Conservation (phyloP, 2,888 invertebrate species). For the Lithophane ornitopus region DNA sequence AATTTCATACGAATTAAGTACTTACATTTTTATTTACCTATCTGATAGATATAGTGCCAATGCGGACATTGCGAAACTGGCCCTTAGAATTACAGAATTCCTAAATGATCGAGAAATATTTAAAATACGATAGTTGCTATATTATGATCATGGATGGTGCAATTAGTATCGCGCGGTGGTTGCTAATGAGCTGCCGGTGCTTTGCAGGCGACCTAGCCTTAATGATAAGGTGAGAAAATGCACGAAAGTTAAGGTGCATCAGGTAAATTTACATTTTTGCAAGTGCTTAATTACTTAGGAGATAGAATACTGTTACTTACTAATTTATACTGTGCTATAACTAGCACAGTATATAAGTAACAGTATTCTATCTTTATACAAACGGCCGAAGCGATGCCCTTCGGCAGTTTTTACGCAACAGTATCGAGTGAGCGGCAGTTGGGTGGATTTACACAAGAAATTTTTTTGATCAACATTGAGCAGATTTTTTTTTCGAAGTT, state of each 20-base stretch:
- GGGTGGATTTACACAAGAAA: no score
- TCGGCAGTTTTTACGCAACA: no score
- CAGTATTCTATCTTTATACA: no score
- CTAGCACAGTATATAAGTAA: no score
- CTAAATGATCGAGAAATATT: not conserved
- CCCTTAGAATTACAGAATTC: not conserved
- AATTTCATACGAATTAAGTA: not conserved
- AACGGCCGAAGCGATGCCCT: no score
- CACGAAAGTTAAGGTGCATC: not conserved
- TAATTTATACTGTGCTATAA: no score
- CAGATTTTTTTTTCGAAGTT: no score
- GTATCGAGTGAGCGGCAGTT: no score
- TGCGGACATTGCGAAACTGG: not conserved
- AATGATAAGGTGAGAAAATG: not conserved
- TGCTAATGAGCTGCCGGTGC: conserved; percentile 12
- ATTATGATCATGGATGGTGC: not conserved
- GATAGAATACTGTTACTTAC: no score
- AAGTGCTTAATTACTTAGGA: no score
- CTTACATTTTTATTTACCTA: not conserved
- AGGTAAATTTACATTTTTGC: no score
- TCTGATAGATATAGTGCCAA: not conserved
- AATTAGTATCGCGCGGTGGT: not conserved
- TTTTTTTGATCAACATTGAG: no score
- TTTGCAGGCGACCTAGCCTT: not conserved
- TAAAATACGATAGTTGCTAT: not conserved